Percentiles rank a stretch among this genome's conserved stretches.
These are phyloP conservation scores for Taurulus bubalis DNA, from an alignment of 2,113 vertebrate species.

Conservation along the genomic window DNA sequence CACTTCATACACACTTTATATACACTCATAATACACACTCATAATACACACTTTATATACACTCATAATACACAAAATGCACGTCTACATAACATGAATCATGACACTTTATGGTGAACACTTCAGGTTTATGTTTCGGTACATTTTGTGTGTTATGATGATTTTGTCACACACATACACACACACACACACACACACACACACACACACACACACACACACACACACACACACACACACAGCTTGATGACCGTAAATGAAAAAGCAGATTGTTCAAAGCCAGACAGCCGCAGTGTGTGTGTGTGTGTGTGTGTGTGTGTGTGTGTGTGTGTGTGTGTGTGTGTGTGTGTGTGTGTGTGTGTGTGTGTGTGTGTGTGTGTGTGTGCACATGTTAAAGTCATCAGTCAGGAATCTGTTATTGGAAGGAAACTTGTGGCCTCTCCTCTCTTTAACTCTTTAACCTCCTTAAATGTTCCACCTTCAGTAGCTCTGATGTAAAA, in stretches of 20 bases:
- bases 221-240: neutral
- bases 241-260: too few relatives aligned
- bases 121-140: too few relatives aligned
- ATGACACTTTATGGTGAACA: neutral
- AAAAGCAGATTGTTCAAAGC: too few relatives aligned
- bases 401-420: slow-evolving; percentile 59
- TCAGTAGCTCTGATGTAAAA: neutral
- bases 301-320: neutral
- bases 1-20: slow-evolving; percentile 19
- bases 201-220: too few relatives aligned
- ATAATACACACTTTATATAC: neutral
- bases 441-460: slow-evolving; percentile 41
- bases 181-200: too few relatives aligned
- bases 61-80: neutral
- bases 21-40: neutral
- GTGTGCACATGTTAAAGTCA: slow-evolving; percentile 68
- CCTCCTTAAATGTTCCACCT: neutral
- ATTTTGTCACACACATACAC: too few relatives aligned
- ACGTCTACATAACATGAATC: too few relatives aligned
- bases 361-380: slow-evolving; percentile 15
- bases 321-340: slow-evolving; percentile 9
- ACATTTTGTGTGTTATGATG: too few relatives aligned
- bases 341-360: neutral
- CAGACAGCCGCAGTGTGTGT: neutral
- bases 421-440: slow-evolving; percentile 26